A percentile compares a stretch with the other conserved stretches of the same genome.
Evolutionary conservation across 2,113 vertebrate species (phyloP).

Genomic region (Poecilia latipinna): DNA sequence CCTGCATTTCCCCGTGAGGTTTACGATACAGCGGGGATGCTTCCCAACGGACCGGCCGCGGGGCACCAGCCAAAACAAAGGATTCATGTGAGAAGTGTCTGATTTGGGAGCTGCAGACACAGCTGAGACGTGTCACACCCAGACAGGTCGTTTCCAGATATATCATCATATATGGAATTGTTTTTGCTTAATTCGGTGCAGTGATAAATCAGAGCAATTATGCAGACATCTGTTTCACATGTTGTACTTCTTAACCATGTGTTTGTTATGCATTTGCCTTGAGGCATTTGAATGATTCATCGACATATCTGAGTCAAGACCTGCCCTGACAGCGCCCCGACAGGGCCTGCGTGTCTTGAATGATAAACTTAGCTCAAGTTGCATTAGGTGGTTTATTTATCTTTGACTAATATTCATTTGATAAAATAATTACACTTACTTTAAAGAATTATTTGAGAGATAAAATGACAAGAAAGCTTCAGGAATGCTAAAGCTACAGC

Average conservation of each 20-base stretch:
- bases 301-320: not conserved
- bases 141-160: not conserved
- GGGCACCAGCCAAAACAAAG: constrained; percentile 2
- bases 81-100: constrained; percentile 9
- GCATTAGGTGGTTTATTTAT: not conserved
- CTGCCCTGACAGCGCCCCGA: not conserved
- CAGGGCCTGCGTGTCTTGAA: not conserved
- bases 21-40: not conserved
- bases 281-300: constrained; percentile 7
- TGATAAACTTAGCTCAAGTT: not conserved
- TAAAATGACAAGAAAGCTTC: no score
- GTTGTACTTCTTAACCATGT: not conserved
- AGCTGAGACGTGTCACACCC: not conserved
- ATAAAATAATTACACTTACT: no score
- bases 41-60: not conserved
- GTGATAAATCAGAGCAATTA: not conserved
- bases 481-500: no score
- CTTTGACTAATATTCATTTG: no score
- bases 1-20: not conserved
- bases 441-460: no score
- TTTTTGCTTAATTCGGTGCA: not conserved
- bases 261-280: not conserved
- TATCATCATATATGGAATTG: no score
- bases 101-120: not conserved
- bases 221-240: not conserved